Conservation (phyloP, 2,888 invertebrate species). For the Troides aeacus region DNA sequence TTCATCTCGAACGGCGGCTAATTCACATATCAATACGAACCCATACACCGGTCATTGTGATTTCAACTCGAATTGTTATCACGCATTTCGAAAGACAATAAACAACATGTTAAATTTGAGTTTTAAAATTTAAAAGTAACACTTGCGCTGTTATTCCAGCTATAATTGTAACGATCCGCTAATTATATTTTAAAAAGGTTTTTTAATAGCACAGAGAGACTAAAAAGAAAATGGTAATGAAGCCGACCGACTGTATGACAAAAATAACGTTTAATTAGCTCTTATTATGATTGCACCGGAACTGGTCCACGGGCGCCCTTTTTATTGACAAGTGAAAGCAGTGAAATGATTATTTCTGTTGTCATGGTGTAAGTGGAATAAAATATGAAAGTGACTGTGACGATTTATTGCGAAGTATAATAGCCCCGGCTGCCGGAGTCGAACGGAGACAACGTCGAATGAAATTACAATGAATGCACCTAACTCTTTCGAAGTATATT, state of each 20-base stretch:
- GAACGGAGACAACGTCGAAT: background rate
- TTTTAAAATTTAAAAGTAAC: slow-evolving; percentile 1
- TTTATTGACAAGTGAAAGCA: slow-evolving; percentile 29
- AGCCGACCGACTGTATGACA: slow-evolving; percentile 30
- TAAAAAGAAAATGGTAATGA: slow-evolving; percentile 13
- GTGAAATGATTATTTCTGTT: slow-evolving; percentile 21
- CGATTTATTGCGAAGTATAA: background rate
- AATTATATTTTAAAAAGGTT: slow-evolving; percentile 1
- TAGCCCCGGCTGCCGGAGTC: background rate
- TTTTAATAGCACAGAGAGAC: background rate
- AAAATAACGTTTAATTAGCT: slow-evolving; percentile 39
- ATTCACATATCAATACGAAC: background rate
- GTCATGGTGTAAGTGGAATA: slow-evolving; percentile 23
- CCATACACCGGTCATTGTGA: background rate
- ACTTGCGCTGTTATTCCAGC: background rate
- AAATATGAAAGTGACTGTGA: slow-evolving; percentile 24
- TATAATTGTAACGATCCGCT: background rate
- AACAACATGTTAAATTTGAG: background rate
- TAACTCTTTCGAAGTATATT: background rate
- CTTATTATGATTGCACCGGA: slow-evolving; percentile 32
- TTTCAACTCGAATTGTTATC: slow-evolving; percentile 1
- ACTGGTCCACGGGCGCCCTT: slow-evolving; percentile 25
- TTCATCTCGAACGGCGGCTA: background rate
- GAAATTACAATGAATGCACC: background rate
- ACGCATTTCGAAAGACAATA: background rate